Evolutionary conservation across 1,140 invertebrate species (phyloP).

Genomic region (Thalassaphorura encarpata): DNA sequence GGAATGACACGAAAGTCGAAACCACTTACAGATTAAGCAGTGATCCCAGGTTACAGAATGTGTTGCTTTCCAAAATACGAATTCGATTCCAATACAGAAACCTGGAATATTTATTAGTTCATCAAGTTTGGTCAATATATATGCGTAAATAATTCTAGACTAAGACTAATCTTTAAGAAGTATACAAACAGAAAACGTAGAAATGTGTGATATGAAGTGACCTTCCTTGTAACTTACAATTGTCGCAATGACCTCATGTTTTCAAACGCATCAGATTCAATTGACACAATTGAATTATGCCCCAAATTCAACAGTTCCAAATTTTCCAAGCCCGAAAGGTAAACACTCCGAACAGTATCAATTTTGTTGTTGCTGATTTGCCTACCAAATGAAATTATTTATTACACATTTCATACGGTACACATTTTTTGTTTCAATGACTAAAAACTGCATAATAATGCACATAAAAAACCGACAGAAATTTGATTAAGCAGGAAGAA

Average conservation of each 20-base stretch:
- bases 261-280: conserved; percentile 35
- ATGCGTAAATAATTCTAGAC: too few relatives aligned
- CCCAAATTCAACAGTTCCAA: conserved; percentile 38
- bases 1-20: background rate
- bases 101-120: conserved; percentile 32
- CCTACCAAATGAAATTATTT: conserved; percentile 7
- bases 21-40: conserved; percentile 39
- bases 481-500: background rate
- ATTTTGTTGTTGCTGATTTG: conserved; percentile 24
- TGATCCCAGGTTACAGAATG: conserved; percentile 37
- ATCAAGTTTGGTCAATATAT: too few relatives aligned
- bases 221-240: conserved; percentile 35
- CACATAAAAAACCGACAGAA: background rate
- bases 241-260: conserved; percentile 35
- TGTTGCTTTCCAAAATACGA: conserved; percentile 33
- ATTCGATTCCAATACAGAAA: conserved; percentile 39
- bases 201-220: too few relatives aligned
- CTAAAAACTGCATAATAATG: background rate
- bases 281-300: conserved; percentile 36
- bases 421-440: background rate
- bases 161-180: background rate
- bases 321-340: conserved; percentile 34
- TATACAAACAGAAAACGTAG: conserved; percentile 9
- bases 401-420: background rate
- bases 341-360: conserved; percentile 14